Evolutionary conservation across 2,797 vertebrate species (phyloP).

Genomic region (Enteromius thamalakanensis): DNA sequence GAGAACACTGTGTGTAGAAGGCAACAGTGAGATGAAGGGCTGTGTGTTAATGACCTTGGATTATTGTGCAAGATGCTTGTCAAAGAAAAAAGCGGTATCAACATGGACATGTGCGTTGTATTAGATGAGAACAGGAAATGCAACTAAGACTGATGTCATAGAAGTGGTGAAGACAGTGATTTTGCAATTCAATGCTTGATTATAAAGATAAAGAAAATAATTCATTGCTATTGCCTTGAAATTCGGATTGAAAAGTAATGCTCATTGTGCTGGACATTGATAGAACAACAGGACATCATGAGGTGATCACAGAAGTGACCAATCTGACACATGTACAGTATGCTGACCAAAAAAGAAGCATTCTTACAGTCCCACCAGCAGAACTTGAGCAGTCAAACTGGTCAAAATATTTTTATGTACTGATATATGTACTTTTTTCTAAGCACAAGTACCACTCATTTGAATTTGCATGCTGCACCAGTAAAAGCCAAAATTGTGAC

Average conservation of each 20-base stretch:
- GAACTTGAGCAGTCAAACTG: not conserved
- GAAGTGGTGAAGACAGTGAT: not conserved
- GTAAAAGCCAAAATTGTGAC: not conserved
- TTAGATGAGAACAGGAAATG: not conserved
- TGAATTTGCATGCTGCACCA: not conserved
- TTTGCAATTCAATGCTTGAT: not conserved
- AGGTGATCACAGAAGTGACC: no score
- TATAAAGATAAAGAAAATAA: not conserved
- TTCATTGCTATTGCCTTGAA: no score
- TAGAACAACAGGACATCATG: no score
- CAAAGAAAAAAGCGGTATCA: not conserved
- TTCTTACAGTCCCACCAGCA: no score
- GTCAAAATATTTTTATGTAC: not conserved
- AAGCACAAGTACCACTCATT: no score
- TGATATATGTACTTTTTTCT: not conserved
- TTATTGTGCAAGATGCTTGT: slow-evolving; percentile 1
- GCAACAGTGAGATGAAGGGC: slow-evolving; percentile 29
- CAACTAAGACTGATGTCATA: not conserved
- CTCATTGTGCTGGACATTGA: no score
- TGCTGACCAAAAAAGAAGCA: no score
- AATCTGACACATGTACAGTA: no score
- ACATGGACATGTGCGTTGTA: not conserved
- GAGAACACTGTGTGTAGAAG: not conserved
- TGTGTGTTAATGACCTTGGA: slow-evolving; percentile 29
- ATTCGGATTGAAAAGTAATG: no score